Conservation (phyloP, 2,888 invertebrate species). For the Papilio demoleus region DNA sequence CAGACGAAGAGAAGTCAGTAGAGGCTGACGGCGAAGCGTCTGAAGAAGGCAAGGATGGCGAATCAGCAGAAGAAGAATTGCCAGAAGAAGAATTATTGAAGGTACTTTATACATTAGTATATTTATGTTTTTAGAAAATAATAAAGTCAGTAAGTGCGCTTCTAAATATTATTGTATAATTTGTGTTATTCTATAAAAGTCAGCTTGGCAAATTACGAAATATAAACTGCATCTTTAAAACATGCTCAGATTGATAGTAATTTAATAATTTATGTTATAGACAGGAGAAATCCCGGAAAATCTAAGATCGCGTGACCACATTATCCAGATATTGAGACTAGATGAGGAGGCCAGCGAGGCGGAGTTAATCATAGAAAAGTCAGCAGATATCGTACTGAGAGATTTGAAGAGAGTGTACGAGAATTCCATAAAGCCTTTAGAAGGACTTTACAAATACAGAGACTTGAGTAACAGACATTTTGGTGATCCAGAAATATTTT, state of each 20-base stretch:
- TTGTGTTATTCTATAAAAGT: not conserved
- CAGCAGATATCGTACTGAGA: constrained; percentile 90
- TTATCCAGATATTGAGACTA: constrained; percentile 90
- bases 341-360: constrained; percentile 89
- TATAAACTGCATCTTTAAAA: not conserved
- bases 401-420: constrained; percentile 94
- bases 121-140: no score
- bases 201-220: not conserved
- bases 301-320: constrained; percentile 90
- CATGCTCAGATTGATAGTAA: not conserved
- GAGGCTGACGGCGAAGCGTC: constrained; percentile 57
- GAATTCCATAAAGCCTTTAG: constrained; percentile 94
- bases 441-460: constrained; percentile 94
- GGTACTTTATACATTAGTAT: no score
- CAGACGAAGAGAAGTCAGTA: constrained; percentile 56
- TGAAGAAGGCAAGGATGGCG: constrained; percentile 55
- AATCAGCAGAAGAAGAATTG: constrained; percentile 72
- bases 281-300: constrained; percentile 90
- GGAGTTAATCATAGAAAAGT: constrained; percentile 88
- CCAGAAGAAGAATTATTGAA: constrained; percentile 86
- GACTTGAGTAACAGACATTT: constrained; percentile 96
- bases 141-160: not conserved
- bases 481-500: constrained; percentile 97
- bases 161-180: not conserved
- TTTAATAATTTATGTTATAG: constrained; percentile 67